phyloP scores from a whole-genome alignment of 64 coral and sea anemone genomes.

The Porites lutea region DNA sequence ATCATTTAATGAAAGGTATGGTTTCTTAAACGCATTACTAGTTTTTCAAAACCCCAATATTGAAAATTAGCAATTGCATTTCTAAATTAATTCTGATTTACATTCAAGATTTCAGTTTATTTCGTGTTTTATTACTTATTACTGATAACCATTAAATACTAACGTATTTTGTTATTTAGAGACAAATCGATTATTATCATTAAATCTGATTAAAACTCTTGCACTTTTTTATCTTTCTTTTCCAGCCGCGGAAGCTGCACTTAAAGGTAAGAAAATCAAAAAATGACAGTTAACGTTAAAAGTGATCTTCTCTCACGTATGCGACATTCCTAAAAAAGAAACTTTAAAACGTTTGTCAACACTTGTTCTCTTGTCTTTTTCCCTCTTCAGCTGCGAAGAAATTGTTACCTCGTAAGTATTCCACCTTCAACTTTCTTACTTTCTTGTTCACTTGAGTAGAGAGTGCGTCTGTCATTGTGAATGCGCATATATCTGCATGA shows the following conservation, averaged over 20 bases:
- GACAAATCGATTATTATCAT: too few species aligned
- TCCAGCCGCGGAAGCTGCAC: constrained; percentile 92
- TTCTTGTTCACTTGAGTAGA: too few species aligned
- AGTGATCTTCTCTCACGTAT: not conserved
- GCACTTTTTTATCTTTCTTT: constrained; percentile 32
- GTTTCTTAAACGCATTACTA: not conserved
- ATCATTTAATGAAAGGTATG: constrained; percentile 96
- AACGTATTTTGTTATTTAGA: too few species aligned
- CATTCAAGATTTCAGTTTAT: not conserved
- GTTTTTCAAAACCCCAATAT: not conserved
- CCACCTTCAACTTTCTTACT: too few species aligned
- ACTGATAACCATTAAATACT: too few species aligned
- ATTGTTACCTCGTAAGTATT: constrained; percentile 89
- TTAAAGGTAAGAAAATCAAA: constrained; percentile 77
- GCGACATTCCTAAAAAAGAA: not conserved
- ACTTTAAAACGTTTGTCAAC: too few species aligned
- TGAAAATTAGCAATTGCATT: too few species aligned
- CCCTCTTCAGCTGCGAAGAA: constrained; percentile 92
- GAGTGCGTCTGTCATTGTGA: too few species aligned
- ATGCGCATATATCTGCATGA: too few species aligned
- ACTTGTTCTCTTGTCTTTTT: not conserved
- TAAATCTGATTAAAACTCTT: not conserved
- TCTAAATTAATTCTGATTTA: too few species aligned
- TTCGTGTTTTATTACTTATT: too few species aligned
- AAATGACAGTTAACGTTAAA: not conserved